Conservation (phyloP, 2,888 invertebrate species). For the Amphipoea lucens region DNA sequence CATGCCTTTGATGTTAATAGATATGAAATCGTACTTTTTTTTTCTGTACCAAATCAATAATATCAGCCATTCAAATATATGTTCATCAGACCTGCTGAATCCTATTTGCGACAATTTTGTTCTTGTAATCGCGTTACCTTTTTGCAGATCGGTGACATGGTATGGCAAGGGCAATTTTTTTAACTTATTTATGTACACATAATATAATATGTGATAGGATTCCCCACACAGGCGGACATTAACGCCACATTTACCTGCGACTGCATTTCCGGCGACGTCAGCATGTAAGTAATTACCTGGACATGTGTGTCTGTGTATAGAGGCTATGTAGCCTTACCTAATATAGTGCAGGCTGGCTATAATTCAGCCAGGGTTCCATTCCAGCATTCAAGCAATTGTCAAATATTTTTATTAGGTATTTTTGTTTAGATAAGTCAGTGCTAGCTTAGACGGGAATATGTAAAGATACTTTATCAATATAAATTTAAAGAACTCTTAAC, state of each 20-base stretch:
- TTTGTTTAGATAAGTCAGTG: too few species aligned
- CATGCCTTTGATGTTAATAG: not conserved
- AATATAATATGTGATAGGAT: not conserved
- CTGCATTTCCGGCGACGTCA: slow-evolving; percentile 64
- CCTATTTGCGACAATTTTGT: not conserved
- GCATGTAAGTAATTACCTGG: slow-evolving; percentile 62
- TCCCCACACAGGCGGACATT: slow-evolving; percentile 28
- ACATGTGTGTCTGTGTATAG: not conserved
- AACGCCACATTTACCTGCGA: slow-evolving; percentile 68
- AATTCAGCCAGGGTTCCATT: too few species aligned
- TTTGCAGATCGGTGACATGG: not conserved
- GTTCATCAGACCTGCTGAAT: not conserved
- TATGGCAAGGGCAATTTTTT: too few species aligned
- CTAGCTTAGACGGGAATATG: too few species aligned
- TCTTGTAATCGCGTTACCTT: too few species aligned
- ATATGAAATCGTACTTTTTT: too few species aligned
- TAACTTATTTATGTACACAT: not conserved
- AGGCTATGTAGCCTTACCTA: too few species aligned
- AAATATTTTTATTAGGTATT: too few species aligned
- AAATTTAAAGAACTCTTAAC: too few species aligned
- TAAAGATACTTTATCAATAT: too few species aligned
- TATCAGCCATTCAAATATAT: not conserved
- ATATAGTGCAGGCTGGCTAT: too few species aligned
- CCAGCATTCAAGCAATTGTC: too few species aligned
- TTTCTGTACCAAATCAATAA: not conserved